phyloP scores from a whole-genome alignment of 35 echinoderm and acorn worm genomes.

The Apostichopus japonicus region DNA sequence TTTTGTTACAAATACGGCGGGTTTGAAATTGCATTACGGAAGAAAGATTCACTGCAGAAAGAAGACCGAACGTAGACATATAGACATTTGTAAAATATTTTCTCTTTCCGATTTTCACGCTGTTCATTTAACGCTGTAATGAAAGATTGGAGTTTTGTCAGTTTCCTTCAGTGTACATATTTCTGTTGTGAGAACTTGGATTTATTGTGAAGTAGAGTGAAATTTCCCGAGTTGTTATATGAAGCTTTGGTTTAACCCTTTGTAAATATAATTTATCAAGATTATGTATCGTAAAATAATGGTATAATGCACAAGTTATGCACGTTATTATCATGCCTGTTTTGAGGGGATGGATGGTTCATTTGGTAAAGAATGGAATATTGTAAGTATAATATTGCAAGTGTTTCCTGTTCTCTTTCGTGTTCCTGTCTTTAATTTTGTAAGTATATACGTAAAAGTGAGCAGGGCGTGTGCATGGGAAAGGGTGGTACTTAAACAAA shows the following conservation, averaged over 20 bases:
- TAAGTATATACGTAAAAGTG: no score
- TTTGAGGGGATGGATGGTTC: slow-evolving; percentile 25
- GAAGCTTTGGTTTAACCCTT: not conserved
- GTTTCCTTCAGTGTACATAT: not conserved
- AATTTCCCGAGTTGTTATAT: not conserved
- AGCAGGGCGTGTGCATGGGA: no score
- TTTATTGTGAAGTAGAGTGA: not conserved
- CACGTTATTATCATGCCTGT: slow-evolving; percentile 17
- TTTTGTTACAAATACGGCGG: not conserved
- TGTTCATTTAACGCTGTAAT: not conserved
- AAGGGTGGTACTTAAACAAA: no score
- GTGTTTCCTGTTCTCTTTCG: not conserved
- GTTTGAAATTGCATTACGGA: not conserved
- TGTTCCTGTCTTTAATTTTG: no score
- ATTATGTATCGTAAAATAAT: slow-evolving; percentile 21
- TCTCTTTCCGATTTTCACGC: not conserved
- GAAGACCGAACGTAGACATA: not conserved
- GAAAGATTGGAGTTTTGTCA: not conserved
- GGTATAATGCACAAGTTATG: not conserved
- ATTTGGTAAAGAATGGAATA: slow-evolving; percentile 37
- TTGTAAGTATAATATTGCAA: not conserved
- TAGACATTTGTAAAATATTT: not conserved
- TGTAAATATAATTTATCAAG: slow-evolving; percentile 35
- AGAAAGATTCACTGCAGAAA: not conserved
- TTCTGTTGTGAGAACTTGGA: not conserved